Conservation (phyloP, 2,888 invertebrate species). For the Pomacea canaliculata region DNA sequence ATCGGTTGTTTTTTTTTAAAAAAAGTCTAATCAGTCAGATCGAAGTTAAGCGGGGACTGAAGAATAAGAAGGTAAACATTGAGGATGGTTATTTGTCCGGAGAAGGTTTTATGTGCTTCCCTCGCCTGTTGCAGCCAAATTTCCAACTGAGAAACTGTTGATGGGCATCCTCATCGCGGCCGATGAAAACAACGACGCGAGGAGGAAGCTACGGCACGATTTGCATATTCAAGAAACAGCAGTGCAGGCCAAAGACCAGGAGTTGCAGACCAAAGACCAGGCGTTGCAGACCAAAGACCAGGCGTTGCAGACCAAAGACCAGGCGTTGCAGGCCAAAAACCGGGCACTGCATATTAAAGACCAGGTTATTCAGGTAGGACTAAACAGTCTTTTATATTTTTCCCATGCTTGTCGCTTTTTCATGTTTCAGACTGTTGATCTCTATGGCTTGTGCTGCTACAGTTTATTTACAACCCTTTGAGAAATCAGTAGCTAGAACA, state of each 20-base stretch:
- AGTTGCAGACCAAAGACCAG: neutral
- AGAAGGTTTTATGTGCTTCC: too few relatives aligned
- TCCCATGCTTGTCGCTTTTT: too few relatives aligned
- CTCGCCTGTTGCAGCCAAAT: neutral
- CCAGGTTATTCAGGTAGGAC: neutral
- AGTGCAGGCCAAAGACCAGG: neutral
- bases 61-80: too few relatives aligned
- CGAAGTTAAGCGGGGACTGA: too few relatives aligned
- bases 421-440: too few relatives aligned
- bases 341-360: neutral
- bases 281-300: neutral
- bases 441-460: too few relatives aligned
- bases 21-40: too few relatives aligned
- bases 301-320: neutral
- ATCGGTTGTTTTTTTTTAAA: neutral
- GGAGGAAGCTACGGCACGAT: neutral
- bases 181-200: conserved; percentile 13
- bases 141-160: conserved; percentile 27
- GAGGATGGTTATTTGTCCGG: too few relatives aligned
- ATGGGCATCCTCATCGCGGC: conserved; percentile 28
- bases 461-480: too few relatives aligned
- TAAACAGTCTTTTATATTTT: too few relatives aligned
- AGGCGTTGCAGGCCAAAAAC: neutral
- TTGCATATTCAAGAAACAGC: neutral
- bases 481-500: too few relatives aligned